Evolutionary conservation across 2,797 vertebrate species (phyloP), one percentile per base, ranked within the genome.

Genomic region (Acanthiza pusilla): DNA sequence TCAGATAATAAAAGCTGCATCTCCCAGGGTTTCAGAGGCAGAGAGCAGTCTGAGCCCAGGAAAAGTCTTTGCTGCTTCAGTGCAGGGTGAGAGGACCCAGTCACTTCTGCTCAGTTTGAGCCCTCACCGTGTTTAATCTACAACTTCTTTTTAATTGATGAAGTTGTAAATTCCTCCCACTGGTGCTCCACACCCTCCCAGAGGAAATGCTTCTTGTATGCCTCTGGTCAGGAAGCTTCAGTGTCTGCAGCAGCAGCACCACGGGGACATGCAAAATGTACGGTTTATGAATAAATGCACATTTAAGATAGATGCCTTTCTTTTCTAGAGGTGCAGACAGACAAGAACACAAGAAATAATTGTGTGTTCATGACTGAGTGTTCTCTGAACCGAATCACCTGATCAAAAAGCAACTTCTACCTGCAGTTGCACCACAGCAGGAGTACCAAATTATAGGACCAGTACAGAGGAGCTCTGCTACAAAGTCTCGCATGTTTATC

Each of bases 271-370:
- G 84, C 22, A 80, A 96, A 96, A 51, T 45, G 73, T 23, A 30
- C 17, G 47, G 45, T 55, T 94, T 79, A 66, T 73, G 84, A 62
- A 57, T 66, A 89, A 88, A 10, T 13, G 25, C 43, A 78, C 26
- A 60, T 47, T 92, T 75, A 85, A 96, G 36, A 34, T 26, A 75
- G 63, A 58, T 89, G 17, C 12, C 43, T 92, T 96, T 97, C 92
- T 93, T 78, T 54, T 96, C 34, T 67, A 54, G 38, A 26, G 16
- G 23, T 51, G 25, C 27, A 93, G 43, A 25, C 38, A 78, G 89
- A 85, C 30, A 86, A 54, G 97, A 90, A 11, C 34, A 94, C 4
- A n/a, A 82, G 8, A 79, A 89, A 96, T 96, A 95, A 91, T 89
- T 88, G n/a, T 27, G 38, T 72, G 38, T 79, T 94, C 71, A 73